Conservation (phyloP, 2,797 vertebrate species). For the Micromesistius poutassou region DNA sequence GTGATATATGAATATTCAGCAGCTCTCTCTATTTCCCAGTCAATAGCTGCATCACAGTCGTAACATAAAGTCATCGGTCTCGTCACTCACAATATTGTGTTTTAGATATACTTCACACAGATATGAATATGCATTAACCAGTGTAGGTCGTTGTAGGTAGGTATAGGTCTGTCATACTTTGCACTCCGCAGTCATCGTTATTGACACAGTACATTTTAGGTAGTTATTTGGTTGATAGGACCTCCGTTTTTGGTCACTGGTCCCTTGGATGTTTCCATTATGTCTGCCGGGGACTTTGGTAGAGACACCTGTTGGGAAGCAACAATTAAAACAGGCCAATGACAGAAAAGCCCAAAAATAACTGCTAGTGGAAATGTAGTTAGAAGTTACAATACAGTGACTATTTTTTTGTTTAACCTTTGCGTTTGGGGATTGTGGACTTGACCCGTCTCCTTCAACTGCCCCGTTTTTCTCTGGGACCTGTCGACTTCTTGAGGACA, state of each 20-base stretch:
- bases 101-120: background rate
- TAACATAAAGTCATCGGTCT: slow-evolving; percentile 3
- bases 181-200: background rate
- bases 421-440: slow-evolving; percentile 6
- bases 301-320: background rate
- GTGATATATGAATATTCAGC: background rate
- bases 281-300: background rate
- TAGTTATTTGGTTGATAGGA: background rate
- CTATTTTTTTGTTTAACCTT: background rate
- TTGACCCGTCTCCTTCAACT: slow-evolving; percentile 33
- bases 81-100: background rate
- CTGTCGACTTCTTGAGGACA: background rate
- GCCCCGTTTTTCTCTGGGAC: slow-evolving; percentile 17
- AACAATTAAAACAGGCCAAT: background rate
- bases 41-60: slow-evolving; percentile 11
- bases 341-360: background rate
- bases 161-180: background rate
- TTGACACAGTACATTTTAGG: background rate
- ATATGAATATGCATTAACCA: background rate
- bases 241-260: background rate
- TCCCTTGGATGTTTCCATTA: background rate
- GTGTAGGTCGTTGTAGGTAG: background rate
- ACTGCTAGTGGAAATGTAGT: background rate
- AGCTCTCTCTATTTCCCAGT: slow-evolving; percentile 9
- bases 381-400: background rate